Percentiles rank a stretch among this genome's conserved stretches.
phyloP scores from a whole-genome alignment of 1,140 invertebrate species.

The Drosophila serrata region DNA sequence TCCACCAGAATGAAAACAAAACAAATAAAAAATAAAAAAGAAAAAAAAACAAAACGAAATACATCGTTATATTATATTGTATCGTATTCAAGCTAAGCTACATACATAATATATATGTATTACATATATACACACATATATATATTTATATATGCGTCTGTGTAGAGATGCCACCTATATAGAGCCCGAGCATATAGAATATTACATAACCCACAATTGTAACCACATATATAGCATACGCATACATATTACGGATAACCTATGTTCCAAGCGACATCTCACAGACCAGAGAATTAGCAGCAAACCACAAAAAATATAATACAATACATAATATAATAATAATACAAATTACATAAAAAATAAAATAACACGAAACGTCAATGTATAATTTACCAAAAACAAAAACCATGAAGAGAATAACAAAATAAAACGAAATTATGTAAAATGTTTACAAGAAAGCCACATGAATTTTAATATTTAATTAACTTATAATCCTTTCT shows the following conservation, averaged over 20 bases:
- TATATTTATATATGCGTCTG: conserved; percentile 36
- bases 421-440: conserved; percentile 72
- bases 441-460: conserved; percentile 67
- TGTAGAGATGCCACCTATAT: conserved; percentile 46
- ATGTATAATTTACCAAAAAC: conserved; percentile 53
- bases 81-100: conserved; percentile 47
- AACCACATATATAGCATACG: conserved; percentile 48
- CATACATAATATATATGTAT: too few relatives aligned
- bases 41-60: not conserved
- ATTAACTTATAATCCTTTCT: too few relatives aligned
- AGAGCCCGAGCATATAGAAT: conserved; percentile 43
- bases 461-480: not conserved
- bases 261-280: conserved; percentile 28
- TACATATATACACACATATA: conserved; percentile 30
- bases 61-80: conserved; percentile 32
- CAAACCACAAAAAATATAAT: not conserved
- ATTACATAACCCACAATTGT: conserved; percentile 46
- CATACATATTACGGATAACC: conserved; percentile 40
- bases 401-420: conserved; percentile 23
- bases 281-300: conserved; percentile 14
- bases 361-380: conserved; percentile 12
- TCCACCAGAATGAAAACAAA: conserved; percentile 11
- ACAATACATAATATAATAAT: conserved; percentile 4
- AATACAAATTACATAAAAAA: not conserved
- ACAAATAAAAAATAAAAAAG: not conserved